Evolutionary conservation across 2,113 vertebrate species (phyloP), one percentile per base, ranked within the genome.

Genomic region (Antidorcas marsupialis): DNA sequence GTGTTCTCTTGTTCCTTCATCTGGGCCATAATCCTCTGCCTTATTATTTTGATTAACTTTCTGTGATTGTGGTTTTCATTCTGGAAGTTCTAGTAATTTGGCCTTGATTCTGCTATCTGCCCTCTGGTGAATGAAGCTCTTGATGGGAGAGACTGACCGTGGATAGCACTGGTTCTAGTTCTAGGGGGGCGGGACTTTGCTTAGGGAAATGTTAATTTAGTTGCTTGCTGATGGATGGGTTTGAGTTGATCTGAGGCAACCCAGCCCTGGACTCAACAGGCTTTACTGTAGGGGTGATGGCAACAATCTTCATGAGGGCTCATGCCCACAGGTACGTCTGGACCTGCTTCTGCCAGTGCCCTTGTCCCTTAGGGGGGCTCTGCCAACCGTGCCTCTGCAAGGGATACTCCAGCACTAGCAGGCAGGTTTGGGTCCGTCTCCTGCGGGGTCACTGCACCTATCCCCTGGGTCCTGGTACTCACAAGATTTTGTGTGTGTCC

Each of bases 271-370:
- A 25, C 36, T 74, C 21, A 74, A 50, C 47, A 50, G 67, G 21
- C 67, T 25, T 74, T 13, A 3, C 25, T 2, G 0, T 25, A 39
- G 36, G 21, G 67, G 2, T 2, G 0, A 7, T 74, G 21, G 36
- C 3, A 6, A 43, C 67, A 39, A 39, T 11, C 5, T 74, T 3
- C 71, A 27, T 7, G 71, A 76, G 71, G 71, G 71, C 71, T 14
- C 71, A 43, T 7, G 39, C 39, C 39, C 7, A 7, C 71, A 76
- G 39, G 23, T 13, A 76, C 6, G 1, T 76, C 23, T 27, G 23
- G 39, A 43, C 1, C 71, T 43, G 71, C 71, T 76, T 39, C 39
- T 27, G 21, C 23, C 71, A 76, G 23, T 7, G 71, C 36, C 12
- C 39, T 27, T 43, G 71, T 43, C 39, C 6, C 71, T 25, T 21